A percentile compares a stretch with the other conserved stretches of the same genome.
Conservation (phyloP, 2,888 invertebrate genomes). For the Mythimna pallens region DNA sequence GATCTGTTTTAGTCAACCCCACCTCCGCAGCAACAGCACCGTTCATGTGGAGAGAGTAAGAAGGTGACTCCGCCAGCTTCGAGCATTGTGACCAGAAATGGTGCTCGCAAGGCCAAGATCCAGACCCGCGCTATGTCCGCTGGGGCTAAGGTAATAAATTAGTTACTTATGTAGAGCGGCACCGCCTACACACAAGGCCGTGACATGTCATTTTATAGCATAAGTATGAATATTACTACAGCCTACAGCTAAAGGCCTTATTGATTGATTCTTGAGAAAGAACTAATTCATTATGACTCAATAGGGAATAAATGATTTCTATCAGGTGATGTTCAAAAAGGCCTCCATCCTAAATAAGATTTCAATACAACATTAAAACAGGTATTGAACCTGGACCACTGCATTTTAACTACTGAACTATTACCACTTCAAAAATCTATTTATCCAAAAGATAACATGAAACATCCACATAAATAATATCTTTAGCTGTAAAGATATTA, state of each 20-base stretch:
- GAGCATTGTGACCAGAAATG: slow-evolving; percentile 91
- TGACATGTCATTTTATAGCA: slow-evolving; percentile 34
- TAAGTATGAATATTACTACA: slow-evolving; percentile 10
- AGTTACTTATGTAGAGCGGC: slow-evolving; percentile 11
- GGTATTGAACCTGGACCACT: slow-evolving; percentile 15
- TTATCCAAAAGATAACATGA: slow-evolving; percentile 5
- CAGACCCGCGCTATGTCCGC: slow-evolving; percentile 92
- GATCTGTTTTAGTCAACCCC: slow-evolving; percentile 78
- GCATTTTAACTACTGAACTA: slow-evolving; percentile 17
- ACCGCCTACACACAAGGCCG: slow-evolving; percentile 54
- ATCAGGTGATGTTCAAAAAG: not conserved
- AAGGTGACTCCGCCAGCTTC: slow-evolving; percentile 82
- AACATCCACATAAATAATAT: slow-evolving; percentile 1
- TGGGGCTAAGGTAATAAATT: slow-evolving; percentile 78
- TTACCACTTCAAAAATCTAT: not conserved
- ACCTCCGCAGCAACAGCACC: slow-evolving; percentile 76
- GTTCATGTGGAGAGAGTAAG: slow-evolving; percentile 79
- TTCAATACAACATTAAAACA: not conserved
- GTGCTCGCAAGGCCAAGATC: slow-evolving; percentile 92
- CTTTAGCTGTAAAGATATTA: slow-evolving; percentile 16
- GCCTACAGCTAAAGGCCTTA: slow-evolving; percentile 12
- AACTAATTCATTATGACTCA: not conserved
- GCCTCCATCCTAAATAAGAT: too few species aligned
- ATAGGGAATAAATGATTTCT: not conserved
- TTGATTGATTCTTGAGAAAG: slow-evolving; percentile 15